Evolutionary conservation across 2,113 vertebrate species (phyloP), one percentile per base, ranked within the genome.

Genomic region (Seriola rivoliana): DNA sequence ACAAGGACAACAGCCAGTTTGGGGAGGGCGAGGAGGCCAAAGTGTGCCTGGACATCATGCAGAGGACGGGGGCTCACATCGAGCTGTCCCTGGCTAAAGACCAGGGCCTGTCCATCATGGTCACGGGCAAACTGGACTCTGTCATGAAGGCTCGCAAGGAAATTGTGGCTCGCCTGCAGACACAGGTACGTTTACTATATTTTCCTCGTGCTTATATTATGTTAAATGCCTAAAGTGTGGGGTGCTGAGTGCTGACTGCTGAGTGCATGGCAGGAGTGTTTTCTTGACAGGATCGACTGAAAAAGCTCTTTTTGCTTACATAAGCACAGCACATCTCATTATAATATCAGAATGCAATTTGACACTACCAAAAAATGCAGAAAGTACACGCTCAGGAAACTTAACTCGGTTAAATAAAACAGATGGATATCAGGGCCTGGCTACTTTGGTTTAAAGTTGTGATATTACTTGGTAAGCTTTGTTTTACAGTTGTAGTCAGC

Each of bases 1-100:
- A 96, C 92, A 96, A 96, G 88, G 96, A 96, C 92, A 95, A 96
- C 91, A 96, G 94, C 91, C 95, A 96, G 89, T 96, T 96, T 34
- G 94, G 95, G 54, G 96, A 96, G 90, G 94, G 95, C 0, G 96
- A 95, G 82, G 94, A 96, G 90, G 92, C 92, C 75, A 96, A 96
- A 74, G 95, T 96, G 64, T 96, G 95, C 60, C 80, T 95, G 90
- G 94, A 95, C 75, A 96, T 96, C 91, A 96, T 96, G 94, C 95
- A 97, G 85, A 92, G 93, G 71, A 96, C 95, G 0, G 95, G 95
- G 38, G 96, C 95, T 50, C 95, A 96, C 82, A 95, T 96, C 5
- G 95, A 97, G 91, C 92, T 96, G 13, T 96, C 95, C 9, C 93
- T 96, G 80, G 93, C 95, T 5, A 96, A 97, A 89, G 95, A 97